A percentile compares a stretch with the other conserved stretches of the same genome.
Evolutionary conservation across 2,113 vertebrate genomes (phyloP).

Genomic region (Amphilophus citrinellus): DNA sequence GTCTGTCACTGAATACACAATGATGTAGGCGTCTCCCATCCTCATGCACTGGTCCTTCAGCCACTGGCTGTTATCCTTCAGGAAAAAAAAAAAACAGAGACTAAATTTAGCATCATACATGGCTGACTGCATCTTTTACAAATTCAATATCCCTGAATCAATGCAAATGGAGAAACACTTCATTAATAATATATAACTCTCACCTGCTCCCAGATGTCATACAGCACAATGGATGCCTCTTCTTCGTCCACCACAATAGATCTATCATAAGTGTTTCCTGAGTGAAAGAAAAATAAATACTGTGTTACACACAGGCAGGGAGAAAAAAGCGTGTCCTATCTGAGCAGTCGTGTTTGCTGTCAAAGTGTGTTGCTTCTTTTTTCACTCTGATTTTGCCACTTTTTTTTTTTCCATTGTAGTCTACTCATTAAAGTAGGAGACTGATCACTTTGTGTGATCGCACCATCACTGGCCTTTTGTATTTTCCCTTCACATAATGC

Average conservation of each 20-base stretch:
- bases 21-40: constrained; percentile 98
- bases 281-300: constrained; percentile 12
- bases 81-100: neutral
- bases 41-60: constrained; percentile 96
- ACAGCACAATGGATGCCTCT: constrained; percentile 92
- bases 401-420: constrained; percentile 9
- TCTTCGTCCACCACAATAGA: constrained; percentile 94
- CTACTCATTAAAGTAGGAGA: neutral
- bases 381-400: neutral
- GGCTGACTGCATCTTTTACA: neutral
- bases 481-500: constrained; percentile 28
- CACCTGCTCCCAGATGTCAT: constrained; percentile 99
- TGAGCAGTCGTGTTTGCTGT: neutral
- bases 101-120: constrained; percentile 2
- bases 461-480: constrained; percentile 17
- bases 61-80: constrained; percentile 93
- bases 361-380: neutral
- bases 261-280: constrained; percentile 95
- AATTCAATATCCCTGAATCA: neutral
- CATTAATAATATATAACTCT: constrained; percentile 48
- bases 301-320: constrained; percentile 29
- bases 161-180: constrained; percentile 3
- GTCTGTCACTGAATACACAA: constrained; percentile 98
- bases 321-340: neutral
- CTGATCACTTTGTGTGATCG: constrained; percentile 9